These are phyloP conservation scores for Coleophora deauratella DNA, from an alignment of 2,888 invertebrate genomes.

Conservation along the genomic window DNA sequence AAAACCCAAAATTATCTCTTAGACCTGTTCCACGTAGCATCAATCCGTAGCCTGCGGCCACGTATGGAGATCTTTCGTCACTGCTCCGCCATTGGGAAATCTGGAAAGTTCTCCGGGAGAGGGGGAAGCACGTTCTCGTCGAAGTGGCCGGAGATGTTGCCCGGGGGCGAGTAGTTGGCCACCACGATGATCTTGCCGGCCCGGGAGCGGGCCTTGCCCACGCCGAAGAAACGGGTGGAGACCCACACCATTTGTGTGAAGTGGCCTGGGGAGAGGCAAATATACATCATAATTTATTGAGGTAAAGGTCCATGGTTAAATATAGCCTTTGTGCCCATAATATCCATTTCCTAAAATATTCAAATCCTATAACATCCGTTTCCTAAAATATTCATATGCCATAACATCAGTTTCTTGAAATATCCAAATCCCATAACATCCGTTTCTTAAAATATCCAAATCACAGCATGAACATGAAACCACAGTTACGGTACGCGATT, in stretches of 20 bases:
- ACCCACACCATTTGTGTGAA: constrained; percentile 93
- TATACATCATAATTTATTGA: no score
- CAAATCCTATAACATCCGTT: no score
- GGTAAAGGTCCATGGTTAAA: neutral
- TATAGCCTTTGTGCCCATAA: no score
- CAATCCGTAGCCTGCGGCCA: constrained; percentile 54
- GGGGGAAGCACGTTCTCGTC: constrained; percentile 85
- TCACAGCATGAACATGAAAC: neutral
- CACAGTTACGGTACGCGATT: neutral
- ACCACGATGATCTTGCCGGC: constrained; percentile 88
- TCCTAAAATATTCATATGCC: no score
- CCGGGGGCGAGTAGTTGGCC: constrained; percentile 88
- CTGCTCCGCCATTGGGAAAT: constrained; percentile 47
- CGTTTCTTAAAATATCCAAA: no score
- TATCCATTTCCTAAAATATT: no score
- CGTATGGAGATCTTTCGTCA: constrained; percentile 62
- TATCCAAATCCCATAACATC: no score
- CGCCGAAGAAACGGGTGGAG: constrained; percentile 82
- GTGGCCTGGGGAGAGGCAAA: constrained; percentile 75
- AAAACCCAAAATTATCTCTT: no score
- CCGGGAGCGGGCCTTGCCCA: constrained; percentile 85
- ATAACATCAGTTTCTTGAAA: no score
- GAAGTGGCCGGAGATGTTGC: constrained; percentile 83
- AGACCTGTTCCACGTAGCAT: constrained; percentile 33
- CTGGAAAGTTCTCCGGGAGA: constrained; percentile 74